Conservation (phyloP, 2,797 vertebrate genomes). For the Luscinia megarhynchos region DNA sequence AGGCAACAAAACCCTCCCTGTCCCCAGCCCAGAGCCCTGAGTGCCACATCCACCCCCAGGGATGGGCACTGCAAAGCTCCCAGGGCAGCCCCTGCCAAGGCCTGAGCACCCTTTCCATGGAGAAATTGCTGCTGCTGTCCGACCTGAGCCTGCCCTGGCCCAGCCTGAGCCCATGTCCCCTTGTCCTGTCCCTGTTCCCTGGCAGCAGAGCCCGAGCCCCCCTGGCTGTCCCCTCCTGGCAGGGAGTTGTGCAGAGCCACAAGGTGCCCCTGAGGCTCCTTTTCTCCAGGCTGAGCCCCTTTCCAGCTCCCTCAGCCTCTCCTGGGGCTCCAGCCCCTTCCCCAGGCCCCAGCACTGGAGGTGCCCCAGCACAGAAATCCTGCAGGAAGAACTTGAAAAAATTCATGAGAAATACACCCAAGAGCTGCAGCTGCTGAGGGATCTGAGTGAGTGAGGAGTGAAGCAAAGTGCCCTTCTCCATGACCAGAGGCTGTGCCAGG, state of each 20-base stretch:
- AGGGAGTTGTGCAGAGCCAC: no score
- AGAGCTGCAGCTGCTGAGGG: background rate
- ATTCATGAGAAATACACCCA: background rate
- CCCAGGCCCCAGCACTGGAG: background rate
- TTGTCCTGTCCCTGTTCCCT: no score
- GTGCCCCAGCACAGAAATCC: background rate
- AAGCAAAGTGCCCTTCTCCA: background rate
- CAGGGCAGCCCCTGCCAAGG: background rate
- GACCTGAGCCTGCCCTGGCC: no score
- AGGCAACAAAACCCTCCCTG: background rate
- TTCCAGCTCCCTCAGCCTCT: no score
- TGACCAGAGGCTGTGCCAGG: background rate
- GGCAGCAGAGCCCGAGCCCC: no score
- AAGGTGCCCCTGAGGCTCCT: no score
- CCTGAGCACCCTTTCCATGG: background rate
- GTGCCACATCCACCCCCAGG: background rate
- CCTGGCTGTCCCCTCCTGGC: no score
- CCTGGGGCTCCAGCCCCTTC: background rate
- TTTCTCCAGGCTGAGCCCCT: background rate
- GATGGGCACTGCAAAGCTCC: background rate
- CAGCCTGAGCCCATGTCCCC: no score
- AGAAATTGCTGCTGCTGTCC: no score
- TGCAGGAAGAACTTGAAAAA: background rate
- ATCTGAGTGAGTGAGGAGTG: accelerated
- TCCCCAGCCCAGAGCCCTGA: background rate